These are phyloP conservation scores for Teleogryllus occipitalis DNA, from an alignment of 1,140 invertebrate species.

Conservation along the genomic window DNA sequence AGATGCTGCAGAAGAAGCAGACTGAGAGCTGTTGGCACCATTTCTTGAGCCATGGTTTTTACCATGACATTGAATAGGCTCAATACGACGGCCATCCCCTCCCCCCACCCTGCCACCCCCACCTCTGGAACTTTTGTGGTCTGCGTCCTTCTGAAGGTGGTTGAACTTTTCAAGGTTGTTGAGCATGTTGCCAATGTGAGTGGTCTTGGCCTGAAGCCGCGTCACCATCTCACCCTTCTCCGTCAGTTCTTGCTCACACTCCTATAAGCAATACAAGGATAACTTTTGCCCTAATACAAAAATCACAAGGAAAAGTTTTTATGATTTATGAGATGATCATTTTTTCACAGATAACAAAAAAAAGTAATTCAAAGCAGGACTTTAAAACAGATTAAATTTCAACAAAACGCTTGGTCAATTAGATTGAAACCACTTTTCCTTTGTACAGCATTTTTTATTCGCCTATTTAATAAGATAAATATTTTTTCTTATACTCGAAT, in stretches of 20 bases:
- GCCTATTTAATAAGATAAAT: no score
- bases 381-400: no score
- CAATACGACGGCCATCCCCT: not conserved
- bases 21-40: not conserved
- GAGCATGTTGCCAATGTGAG: constrained; percentile 81
- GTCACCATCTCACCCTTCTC: constrained; percentile 87
- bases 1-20: not conserved
- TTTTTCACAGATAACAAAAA: not conserved
- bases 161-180: constrained; percentile 82
- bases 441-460: no score
- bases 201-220: constrained; percentile 79
- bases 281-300: not conserved
- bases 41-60: not conserved
- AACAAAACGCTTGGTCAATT: no score
- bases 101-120: not conserved
- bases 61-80: not conserved
- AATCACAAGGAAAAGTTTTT: not conserved
- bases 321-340: not conserved
- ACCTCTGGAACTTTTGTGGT: constrained; percentile 15
- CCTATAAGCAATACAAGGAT: constrained; percentile 43
- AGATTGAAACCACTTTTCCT: no score
- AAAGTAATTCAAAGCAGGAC: not conserved
- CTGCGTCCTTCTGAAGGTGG: constrained; percentile 51
- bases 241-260: constrained; percentile 84
- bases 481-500: no score